Percentiles rank a stretch among this genome's conserved stretches.
Conservation (phyloP, 2,888 invertebrate genomes). For the Caenorhabditis japonica region DNA sequence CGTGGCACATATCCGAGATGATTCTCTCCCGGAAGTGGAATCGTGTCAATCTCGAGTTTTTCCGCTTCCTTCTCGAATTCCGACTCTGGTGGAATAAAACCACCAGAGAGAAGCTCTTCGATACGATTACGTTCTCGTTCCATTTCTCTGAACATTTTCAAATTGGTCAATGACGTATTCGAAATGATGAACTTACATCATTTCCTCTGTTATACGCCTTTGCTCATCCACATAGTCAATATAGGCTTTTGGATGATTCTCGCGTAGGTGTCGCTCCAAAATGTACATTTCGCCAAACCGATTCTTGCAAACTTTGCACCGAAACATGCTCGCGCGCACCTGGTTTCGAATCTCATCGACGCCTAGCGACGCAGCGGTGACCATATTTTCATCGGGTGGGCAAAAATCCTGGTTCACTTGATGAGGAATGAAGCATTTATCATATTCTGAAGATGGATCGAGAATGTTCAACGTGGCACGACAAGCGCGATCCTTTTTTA, state of each 20-base stretch:
- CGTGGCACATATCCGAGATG: slow-evolving; percentile 69
- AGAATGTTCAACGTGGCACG: slow-evolving; percentile 15
- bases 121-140: slow-evolving; percentile 73
- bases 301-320: slow-evolving; percentile 75
- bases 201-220: slow-evolving; percentile 43
- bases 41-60: slow-evolving; percentile 55
- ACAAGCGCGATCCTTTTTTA: slow-evolving; percentile 14
- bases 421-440: slow-evolving; percentile 15
- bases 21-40: slow-evolving; percentile 75
- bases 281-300: slow-evolving; percentile 76
- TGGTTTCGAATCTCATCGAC: slow-evolving; percentile 66
- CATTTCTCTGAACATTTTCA: slow-evolving; percentile 56
- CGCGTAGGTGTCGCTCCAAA: slow-evolving; percentile 74
- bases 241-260: slow-evolving; percentile 74
- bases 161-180: too few species aligned
- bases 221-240: slow-evolving; percentile 73
- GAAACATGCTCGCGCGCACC: slow-evolving; percentile 74
- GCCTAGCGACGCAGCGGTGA: slow-evolving; percentile 13
- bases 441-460: slow-evolving; percentile 18
- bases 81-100: slow-evolving; percentile 76
- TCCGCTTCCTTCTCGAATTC: slow-evolving; percentile 65
- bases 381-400: slow-evolving; percentile 31
- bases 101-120: slow-evolving; percentile 75
- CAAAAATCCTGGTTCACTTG: slow-evolving; percentile 25
- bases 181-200: slow-evolving; percentile 17